Evolutionary conservation across 2,797 vertebrate species (phyloP).

Genomic region (Morelia viridis): DNA sequence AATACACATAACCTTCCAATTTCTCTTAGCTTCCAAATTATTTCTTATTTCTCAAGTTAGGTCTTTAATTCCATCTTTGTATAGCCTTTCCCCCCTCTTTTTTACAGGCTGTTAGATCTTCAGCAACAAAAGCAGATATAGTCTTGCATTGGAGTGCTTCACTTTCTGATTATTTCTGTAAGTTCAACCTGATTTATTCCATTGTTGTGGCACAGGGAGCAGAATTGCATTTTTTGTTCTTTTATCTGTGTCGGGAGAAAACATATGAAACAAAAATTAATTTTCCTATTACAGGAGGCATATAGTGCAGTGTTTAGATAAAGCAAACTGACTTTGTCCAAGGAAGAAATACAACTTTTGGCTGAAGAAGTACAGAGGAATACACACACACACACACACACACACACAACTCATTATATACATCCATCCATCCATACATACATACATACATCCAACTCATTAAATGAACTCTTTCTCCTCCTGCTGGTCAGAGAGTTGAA

Average conservation of each 20-base stretch:
- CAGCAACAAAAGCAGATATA: neutral
- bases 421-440: too few species aligned
- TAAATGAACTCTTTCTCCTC: slow-evolving; percentile 37
- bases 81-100: neutral
- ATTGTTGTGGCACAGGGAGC: neutral
- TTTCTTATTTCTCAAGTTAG: neutral
- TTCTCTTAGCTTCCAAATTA: neutral
- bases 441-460: neutral
- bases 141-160: neutral
- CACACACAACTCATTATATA: too few species aligned
- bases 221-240: neutral
- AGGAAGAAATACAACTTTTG: neutral
- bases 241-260: neutral
- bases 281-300: neutral
- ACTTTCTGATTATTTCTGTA: neutral
- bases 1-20: neutral
- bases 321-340: neutral
- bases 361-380: neutral
- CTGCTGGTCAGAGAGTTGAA: slow-evolving; percentile 44
- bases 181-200: neutral
- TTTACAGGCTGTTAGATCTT: neutral
- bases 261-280: neutral
- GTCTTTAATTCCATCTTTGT: neutral
- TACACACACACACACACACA: too few species aligned
- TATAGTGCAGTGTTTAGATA: neutral